phyloP scores from a whole-genome alignment of 2,113 vertebrate genomes.

The Otocyon megalotis region DNA sequence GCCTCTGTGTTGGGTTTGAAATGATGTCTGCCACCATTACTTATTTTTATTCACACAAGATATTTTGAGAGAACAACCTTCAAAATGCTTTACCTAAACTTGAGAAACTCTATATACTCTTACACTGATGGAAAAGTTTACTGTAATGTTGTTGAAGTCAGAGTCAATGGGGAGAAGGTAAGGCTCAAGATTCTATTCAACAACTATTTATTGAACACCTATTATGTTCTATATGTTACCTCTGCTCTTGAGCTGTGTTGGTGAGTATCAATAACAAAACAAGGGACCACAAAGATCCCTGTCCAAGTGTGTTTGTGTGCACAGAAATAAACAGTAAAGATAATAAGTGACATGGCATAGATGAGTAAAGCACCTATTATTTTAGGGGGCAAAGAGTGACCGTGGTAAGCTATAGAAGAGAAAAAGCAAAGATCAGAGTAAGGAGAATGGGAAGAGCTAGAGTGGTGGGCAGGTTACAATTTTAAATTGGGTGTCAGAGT shows the following conservation, averaged over 20 bases:
- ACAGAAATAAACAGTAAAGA: background rate
- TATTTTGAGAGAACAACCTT: background rate
- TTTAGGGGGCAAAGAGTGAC: background rate
- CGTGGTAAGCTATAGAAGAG: background rate
- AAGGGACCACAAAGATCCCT: background rate
- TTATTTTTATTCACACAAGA: background rate
- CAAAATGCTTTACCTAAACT: background rate
- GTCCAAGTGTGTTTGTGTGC: too few relatives aligned
- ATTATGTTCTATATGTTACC: background rate
- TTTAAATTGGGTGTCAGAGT: background rate
- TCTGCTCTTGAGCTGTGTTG: background rate
- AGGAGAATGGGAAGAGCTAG: background rate
- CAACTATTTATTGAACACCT: background rate
- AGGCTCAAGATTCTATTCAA: background rate
- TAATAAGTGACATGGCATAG: background rate
- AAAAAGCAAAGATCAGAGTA: background rate
- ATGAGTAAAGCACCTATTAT: background rate
- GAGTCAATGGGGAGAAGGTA: background rate
- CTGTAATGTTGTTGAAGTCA: background rate
- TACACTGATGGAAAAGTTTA: background rate
- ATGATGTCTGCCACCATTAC: background rate
- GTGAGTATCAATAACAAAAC: background rate
- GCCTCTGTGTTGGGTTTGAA: background rate
- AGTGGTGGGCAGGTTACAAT: accelerated
- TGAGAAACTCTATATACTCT: background rate